Percentiles rank a stretch among this genome's conserved stretches.
phyloP scores from a whole-genome alignment of 2,797 vertebrate species.

The Sarcoramphus papa region DNA sequence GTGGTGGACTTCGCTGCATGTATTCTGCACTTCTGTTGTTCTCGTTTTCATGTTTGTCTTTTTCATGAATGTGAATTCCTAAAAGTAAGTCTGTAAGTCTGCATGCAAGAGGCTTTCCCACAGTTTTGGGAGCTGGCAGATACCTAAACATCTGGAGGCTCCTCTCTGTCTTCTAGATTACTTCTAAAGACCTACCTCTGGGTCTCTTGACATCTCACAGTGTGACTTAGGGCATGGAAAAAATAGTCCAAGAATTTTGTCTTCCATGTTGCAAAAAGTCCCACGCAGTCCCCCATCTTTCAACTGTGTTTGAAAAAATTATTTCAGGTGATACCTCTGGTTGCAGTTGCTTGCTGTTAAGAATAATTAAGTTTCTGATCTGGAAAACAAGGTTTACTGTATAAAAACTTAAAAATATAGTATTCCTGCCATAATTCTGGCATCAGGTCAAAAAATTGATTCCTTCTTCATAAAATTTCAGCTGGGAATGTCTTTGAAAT shows the following conservation, averaged over 20 bases:
- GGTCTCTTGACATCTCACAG: neutral
- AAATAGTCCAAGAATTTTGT: neutral
- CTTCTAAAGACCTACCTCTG: neutral
- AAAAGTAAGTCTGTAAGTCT: neutral
- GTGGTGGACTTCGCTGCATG: rapidly evolving
- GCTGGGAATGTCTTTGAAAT: neutral
- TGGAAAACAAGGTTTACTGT: neutral
- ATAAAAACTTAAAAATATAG: neutral
- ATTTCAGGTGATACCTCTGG: neutral
- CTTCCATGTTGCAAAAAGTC: neutral
- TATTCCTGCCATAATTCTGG: neutral
- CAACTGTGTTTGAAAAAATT: neutral
- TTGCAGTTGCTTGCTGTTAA: neutral
- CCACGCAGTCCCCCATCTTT: neutral
- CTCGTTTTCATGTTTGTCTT: rapidly evolving
- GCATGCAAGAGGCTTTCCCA: neutral
- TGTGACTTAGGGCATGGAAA: neutral
- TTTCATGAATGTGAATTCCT: neutral
- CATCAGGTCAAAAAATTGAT: neutral
- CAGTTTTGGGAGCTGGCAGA: neutral
- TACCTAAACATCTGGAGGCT: neutral
- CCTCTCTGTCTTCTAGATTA: neutral
- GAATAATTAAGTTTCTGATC: neutral
- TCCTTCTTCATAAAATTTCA: neutral
- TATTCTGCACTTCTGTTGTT: rapidly evolving